Base-by-base conservation (phyloP, 2,113 vertebrate genomes). In the Oreochromis spilurus region DNA sequence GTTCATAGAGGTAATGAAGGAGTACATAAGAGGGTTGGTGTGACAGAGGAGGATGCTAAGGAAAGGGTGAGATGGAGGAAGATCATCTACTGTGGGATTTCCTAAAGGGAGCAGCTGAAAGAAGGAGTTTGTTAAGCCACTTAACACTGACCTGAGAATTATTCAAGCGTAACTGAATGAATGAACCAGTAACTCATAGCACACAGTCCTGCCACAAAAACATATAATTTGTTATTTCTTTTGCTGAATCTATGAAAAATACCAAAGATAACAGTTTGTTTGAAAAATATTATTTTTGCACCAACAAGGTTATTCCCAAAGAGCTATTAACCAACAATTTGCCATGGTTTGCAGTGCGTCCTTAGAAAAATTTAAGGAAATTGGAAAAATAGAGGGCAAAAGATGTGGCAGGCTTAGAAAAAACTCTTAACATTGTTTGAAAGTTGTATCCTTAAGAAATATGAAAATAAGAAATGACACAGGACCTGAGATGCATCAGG, bases 251-350 rank as follows among this genome's bases (percentile, higher is more conserved):
- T 75, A 17, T 75, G 24, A 75, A 48, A 48, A 75, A 75, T 26
- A 14, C 38, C 38, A 45, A 45, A 45, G 5, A 45, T 16, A 70
- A 43, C 65, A 10, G 21, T 72, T 45, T 72, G 2, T 45, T 45
- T 72, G 38, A 72, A 72, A 72, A 72, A 26, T 72, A 45, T 24
- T 6, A 43, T 45, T 72, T 72, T 72, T 45, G 21, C 21, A 26
- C 21, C 21, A 72, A 26, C 65, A 45, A 43, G 7, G n/a, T 70
- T 40, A 43, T 70, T 16, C 40, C n/a, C n/a, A 24, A 16, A 16
- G 38, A 45, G 8, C 65, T 70, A 43, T 43, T 70, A 70, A 24
- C n/a, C n/a, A 24, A 43, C 24, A 70, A 70, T 14, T 70, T 24
- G 12, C 2, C n/a, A 24, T 43, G 65, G 12, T 24, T 24, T 43